phyloP scores from a whole-genome alignment of 1,140 invertebrate species.

The Yoshiicerus persimilis region DNA sequence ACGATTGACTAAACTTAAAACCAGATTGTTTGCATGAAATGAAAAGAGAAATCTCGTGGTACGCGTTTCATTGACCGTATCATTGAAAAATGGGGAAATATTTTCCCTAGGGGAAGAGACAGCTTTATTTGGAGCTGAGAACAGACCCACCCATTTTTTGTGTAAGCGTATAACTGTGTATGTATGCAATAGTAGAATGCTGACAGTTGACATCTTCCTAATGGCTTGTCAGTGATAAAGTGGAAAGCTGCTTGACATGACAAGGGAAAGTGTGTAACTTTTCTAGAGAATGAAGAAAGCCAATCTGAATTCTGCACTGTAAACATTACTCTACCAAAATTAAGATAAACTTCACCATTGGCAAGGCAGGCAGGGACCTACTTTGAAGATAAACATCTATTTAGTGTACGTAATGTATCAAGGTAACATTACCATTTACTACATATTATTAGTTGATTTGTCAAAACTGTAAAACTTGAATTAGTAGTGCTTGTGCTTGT shows the following conservation, averaged over 20 bases:
- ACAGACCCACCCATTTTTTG: too few species aligned
- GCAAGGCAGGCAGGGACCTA: too few species aligned
- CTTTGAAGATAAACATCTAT: too few species aligned
- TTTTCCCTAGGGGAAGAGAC: background rate
- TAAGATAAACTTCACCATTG: background rate
- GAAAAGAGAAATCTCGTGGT: too few species aligned
- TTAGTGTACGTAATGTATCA: too few species aligned
- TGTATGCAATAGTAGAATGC: background rate
- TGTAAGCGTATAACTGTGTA: background rate
- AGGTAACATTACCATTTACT: too few species aligned
- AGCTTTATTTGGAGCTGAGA: background rate
- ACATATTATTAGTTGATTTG: too few species aligned
- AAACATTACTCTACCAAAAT: background rate
- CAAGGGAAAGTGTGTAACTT: background rate
- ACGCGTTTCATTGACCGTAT: too few species aligned
- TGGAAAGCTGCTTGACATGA: background rate
- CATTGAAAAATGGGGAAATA: background rate
- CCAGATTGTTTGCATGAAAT: too few species aligned
- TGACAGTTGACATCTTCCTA: background rate
- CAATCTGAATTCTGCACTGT: background rate
- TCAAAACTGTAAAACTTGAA: too few species aligned
- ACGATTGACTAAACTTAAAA: too few species aligned
- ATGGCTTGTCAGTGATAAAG: slow-evolving; percentile 8
- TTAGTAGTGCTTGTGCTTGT: too few species aligned
- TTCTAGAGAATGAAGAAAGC: background rate